Evolutionary conservation across 1,140 invertebrate species (phyloP).

Genomic region (Macrosteles quadrilineatus): DNA sequence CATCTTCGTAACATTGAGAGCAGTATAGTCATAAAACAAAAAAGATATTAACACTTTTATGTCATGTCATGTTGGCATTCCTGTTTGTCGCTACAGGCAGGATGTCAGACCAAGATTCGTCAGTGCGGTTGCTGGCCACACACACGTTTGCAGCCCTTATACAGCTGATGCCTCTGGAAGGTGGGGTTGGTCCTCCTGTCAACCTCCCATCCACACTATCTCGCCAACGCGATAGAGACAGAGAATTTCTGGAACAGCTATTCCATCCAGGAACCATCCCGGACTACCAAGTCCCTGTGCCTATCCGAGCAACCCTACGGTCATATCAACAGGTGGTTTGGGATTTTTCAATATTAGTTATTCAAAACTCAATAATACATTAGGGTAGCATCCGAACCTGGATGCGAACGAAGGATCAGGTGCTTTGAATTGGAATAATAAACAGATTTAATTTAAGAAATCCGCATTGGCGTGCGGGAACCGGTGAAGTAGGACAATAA

Average conservation of each 20-base stretch:
- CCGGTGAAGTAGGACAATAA: too few relatives aligned
- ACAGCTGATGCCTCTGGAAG: constrained; percentile 93
- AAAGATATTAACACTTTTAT: too few relatives aligned
- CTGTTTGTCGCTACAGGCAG: constrained; percentile 56
- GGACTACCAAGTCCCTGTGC: constrained; percentile 79
- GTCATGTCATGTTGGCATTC: constrained; percentile 19
- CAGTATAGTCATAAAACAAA: too few relatives aligned
- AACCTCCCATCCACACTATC: constrained; percentile 52
- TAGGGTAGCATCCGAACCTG: too few relatives aligned
- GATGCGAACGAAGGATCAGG: too few relatives aligned
- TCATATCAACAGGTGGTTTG: constrained; percentile 74
- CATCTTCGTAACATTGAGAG: too few relatives aligned
- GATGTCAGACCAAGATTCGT: constrained; percentile 87
- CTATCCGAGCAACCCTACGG: constrained; percentile 79
- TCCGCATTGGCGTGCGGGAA: too few relatives aligned
- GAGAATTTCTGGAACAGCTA: constrained; percentile 86
- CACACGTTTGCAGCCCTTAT: constrained; percentile 93
- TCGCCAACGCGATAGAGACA: constrained; percentile 65
- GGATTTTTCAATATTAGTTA: too few relatives aligned
- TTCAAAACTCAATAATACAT: too few relatives aligned
- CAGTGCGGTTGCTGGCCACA: constrained; percentile 85
- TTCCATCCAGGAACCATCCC: constrained; percentile 82
- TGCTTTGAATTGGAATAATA: too few relatives aligned
- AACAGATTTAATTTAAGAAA: too few relatives aligned
- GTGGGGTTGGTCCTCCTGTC: constrained; percentile 61